Evolutionary conservation across 1,140 invertebrate species (phyloP).

Genomic region (Antheraea mylitta): DNA sequence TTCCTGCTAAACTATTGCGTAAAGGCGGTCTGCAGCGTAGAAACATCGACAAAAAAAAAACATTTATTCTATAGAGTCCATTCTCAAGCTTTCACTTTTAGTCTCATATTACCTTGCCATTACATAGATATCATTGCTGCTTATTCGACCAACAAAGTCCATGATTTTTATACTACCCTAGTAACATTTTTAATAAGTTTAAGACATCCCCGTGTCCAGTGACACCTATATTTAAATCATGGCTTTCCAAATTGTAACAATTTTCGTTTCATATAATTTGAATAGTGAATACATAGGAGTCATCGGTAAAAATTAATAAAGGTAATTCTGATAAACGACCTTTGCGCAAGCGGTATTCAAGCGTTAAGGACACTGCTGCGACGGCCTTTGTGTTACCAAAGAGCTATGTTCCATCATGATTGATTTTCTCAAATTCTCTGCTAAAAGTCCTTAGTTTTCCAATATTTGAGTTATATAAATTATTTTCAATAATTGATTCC

Average conservation of each 20-base stretch:
- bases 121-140: not conserved
- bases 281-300: not conserved
- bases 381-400: constrained; percentile 38
- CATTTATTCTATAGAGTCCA: not conserved
- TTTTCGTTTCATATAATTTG: not conserved
- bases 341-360: constrained; percentile 53
- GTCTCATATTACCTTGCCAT: constrained; percentile 14
- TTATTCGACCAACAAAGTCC: not conserved
- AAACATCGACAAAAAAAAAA: not conserved
- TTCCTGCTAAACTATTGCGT: constrained; percentile 1
- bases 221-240: not conserved
- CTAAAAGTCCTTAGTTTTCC: not conserved
- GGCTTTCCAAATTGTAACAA: not conserved
- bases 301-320: constrained; percentile 24
- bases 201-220: not conserved
- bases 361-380: constrained; percentile 49
- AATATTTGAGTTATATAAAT: not conserved
- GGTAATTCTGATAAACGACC: constrained; percentile 45
- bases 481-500: not conserved
- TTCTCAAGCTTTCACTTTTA: constrained; percentile 43
- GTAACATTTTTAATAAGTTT: not conserved
- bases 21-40: not conserved
- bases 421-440: constrained; percentile 17
- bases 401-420: constrained; percentile 31
- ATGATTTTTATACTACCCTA: not conserved